Percentiles rank a stretch among this genome's conserved stretches.
These are phyloP conservation scores for Ptiloglossa arizonensis DNA, from an alignment of 1,140 invertebrate species.

Conservation along the genomic window DNA sequence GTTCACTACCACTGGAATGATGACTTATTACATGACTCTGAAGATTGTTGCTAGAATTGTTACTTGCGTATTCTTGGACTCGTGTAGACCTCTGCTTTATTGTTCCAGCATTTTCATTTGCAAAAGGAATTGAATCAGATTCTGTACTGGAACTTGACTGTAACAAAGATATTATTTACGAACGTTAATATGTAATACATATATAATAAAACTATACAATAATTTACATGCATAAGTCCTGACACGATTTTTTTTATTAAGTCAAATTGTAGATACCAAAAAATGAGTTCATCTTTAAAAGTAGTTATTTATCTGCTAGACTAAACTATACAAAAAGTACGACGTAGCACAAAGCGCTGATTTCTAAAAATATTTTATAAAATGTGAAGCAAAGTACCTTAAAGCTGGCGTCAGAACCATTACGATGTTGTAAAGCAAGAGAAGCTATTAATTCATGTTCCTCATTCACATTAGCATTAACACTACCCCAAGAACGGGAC, in stretches of 20 bases:
- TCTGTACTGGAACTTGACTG: slow-evolving; percentile 97
- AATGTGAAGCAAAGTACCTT: slow-evolving; percentile 83
- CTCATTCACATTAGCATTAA: slow-evolving; percentile 80
- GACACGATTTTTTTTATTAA: too few relatives aligned
- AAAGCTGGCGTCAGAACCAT: slow-evolving; percentile 92
- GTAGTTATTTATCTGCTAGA: too few relatives aligned
- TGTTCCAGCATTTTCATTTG: slow-evolving; percentile 99
- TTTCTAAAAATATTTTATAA: slow-evolving; percentile 3
- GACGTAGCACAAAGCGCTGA: too few relatives aligned
- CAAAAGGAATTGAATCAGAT: slow-evolving; percentile 98
- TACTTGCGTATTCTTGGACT: slow-evolving; percentile 81
- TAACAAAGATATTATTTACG: slow-evolving; percentile 69
- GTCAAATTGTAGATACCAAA: too few relatives aligned
- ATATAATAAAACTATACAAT: neutral
- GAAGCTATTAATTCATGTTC: slow-evolving; percentile 85
- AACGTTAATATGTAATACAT: neutral
- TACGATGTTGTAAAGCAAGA: slow-evolving; percentile 87
- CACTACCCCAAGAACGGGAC: slow-evolving; percentile 83
- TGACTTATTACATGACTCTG: slow-evolving; percentile 62
- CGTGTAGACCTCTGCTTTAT: slow-evolving; percentile 91
- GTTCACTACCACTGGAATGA: slow-evolving; percentile 81
- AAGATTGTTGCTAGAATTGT: slow-evolving; percentile 76
- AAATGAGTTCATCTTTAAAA: too few relatives aligned
- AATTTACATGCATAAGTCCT: too few relatives aligned
- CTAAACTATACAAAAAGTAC: neutral